These are phyloP conservation scores for Brachionus koreanus DNA, from an alignment of 1,140 invertebrate genomes.

Conservation along the genomic window DNA sequence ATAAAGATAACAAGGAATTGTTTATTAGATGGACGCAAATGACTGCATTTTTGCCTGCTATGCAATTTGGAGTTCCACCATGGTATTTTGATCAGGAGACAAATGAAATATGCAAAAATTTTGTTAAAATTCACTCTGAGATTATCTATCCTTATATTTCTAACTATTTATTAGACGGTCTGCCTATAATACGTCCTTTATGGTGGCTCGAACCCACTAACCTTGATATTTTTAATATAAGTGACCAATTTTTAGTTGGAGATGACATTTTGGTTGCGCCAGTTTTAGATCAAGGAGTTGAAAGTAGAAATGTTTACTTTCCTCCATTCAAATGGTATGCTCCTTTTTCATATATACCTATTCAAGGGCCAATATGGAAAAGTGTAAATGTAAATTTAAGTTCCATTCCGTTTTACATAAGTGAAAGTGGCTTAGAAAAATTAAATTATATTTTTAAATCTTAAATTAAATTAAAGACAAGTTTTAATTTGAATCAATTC, in stretches of 20 bases:
- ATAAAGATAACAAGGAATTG: conserved; percentile 63
- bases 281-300: conserved; percentile 67
- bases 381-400: background rate
- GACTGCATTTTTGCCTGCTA: conserved; percentile 75
- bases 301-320: conserved; percentile 70
- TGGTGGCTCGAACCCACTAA: conserved; percentile 86
- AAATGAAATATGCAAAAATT: conserved; percentile 65
- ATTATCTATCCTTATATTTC: conserved; percentile 45
- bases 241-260: conserved; percentile 78
- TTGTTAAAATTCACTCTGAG: conserved; percentile 58
- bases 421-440: background rate
- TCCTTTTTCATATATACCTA: background rate
- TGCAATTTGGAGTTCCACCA: conserved; percentile 81
- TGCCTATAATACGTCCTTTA: conserved; percentile 69
- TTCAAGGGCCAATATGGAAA: background rate
- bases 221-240: conserved; percentile 70
- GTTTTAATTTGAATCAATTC: too few relatives aligned
- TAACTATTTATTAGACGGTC: conserved; percentile 41
- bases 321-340: conserved; percentile 83
- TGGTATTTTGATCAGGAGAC: conserved; percentile 75
- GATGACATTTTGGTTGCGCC: conserved; percentile 80
- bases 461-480: too few relatives aligned
- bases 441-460: too few relatives aligned
- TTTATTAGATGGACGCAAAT: conserved; percentile 82
- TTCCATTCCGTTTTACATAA: background rate